Base-by-base conservation (phyloP, 23 tunicate genomes). In the Trididemnum nubilum region DNA sequence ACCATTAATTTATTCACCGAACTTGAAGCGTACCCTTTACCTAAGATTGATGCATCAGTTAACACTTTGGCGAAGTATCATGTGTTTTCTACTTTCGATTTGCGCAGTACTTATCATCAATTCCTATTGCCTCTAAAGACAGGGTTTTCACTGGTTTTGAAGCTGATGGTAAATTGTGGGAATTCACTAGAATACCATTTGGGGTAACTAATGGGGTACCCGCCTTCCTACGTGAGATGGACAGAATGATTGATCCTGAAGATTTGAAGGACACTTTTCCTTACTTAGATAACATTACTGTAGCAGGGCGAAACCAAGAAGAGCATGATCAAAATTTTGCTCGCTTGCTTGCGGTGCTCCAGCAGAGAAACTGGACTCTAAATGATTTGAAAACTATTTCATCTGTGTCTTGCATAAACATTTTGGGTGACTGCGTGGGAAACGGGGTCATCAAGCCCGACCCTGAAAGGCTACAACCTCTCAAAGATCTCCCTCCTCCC, bases 301-400 rank as follows among this genome's bases (percentile, higher is more conserved):
- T 78, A 4, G 35, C 36, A 27, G 83, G 83, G 12, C 36, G 24
- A 3, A 65, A 78, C 32, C 78, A 78, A 32, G 25, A 4, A 7
- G 83, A 78, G 28, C 78, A 78, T 59, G 78, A 78, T 65, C 34
- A 21, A n/a, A 78, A 78, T 64, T n/a, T 78, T 4, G 65, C 65
- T 9, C 33, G 24, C 5, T 65, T 78, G 23, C 40, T 78, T 12
- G 27, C 65, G 26, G 78, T 26, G 2, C 12, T 50, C 25, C 12
- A 9, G 7, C 23, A 27, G 3, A n/a, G 75, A 5, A 78, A 61
- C 25, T 50, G 27, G 5, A 64, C 78, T 5, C 19, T 78, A 21
- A 78, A 78, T 32, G 76, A 78, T 23, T 19, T 21, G 77, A 78
- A 78, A 61, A 60, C n/a, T n/a, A n/a, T n/a, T n/a, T n/a, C n/a